A percentile compares a stretch with the other conserved stretches of the same genome.
Conservation (phyloP, 2,888 invertebrate species). For the Mechanitis messenoides region DNA sequence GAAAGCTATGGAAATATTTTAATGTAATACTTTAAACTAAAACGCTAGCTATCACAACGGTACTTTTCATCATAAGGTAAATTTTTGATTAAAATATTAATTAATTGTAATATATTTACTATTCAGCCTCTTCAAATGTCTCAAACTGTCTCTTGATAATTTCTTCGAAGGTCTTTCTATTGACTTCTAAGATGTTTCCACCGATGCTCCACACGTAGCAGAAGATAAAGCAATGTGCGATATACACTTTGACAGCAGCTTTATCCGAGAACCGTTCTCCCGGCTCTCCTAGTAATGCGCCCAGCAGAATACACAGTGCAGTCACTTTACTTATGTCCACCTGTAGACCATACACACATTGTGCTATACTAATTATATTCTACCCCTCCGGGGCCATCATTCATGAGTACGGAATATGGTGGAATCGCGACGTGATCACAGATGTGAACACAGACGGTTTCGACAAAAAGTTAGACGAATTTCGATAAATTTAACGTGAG, state of each 20-base stretch:
- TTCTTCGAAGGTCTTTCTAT: slow-evolving; percentile 82
- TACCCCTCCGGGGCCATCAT: too few relatives aligned
- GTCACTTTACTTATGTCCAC: slow-evolving; percentile 89
- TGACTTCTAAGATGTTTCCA: slow-evolving; percentile 86
- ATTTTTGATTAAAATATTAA: slow-evolving; percentile 9
- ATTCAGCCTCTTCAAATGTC: slow-evolving; percentile 80
- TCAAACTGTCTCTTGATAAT: slow-evolving; percentile 83
- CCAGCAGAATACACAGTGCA: slow-evolving; percentile 84
- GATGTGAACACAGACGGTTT: too few relatives aligned
- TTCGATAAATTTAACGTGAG: too few relatives aligned
- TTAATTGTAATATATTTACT: slow-evolving; percentile 41
- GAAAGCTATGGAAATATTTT: slow-evolving; percentile 72
- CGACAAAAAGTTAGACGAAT: too few relatives aligned
- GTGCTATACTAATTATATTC: too few relatives aligned
- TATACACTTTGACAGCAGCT: slow-evolving; percentile 77
- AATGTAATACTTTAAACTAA: background rate
- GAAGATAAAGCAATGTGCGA: slow-evolving; percentile 88
- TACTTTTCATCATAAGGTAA: background rate
- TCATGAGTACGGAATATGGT: too few relatives aligned
- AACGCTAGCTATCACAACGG: background rate
- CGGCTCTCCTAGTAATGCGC: slow-evolving; percentile 81
- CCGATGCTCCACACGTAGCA: slow-evolving; percentile 90
- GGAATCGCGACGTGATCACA: too few relatives aligned
- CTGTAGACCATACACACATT: slow-evolving; percentile 49
- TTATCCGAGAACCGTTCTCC: slow-evolving; percentile 79